Evolutionary conservation across 30 jellyfish, hydroid and myxozoan species (phyloP).

Genomic region (Haliclystus octoradiatus): DNA sequence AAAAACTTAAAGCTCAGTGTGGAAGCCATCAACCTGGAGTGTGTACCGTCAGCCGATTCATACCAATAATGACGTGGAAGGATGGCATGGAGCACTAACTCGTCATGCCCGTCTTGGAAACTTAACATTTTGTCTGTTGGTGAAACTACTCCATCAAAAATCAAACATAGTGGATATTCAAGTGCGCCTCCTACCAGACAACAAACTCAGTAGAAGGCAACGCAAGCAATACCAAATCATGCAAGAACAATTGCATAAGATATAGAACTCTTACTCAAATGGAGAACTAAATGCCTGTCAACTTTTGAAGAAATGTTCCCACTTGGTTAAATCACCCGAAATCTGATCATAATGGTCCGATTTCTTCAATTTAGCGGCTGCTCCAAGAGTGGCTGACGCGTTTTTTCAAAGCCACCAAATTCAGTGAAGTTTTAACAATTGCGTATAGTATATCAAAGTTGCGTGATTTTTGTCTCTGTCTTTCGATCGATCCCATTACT

Average conservation of each 20-base stretch:
- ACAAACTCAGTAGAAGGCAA: background rate
- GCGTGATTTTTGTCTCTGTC: too few relatives aligned
- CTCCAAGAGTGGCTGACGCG: too few relatives aligned
- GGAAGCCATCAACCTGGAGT: background rate
- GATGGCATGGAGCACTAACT: slow-evolving; percentile 2
- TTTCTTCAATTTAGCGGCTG: too few relatives aligned
- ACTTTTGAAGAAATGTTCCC: too few relatives aligned
- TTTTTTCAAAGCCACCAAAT: too few relatives aligned
- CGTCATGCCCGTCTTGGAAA: background rate
- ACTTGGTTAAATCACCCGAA: too few relatives aligned
- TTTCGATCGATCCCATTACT: background rate
- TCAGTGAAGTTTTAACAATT: background rate
- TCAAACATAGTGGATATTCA: background rate
- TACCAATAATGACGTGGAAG: slow-evolving; percentile 3
- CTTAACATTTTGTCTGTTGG: background rate
- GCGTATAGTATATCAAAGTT: background rate
- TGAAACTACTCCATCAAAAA: background rate
- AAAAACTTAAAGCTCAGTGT: too few relatives aligned
- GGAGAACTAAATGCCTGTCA: background rate
- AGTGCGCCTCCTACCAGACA: background rate
- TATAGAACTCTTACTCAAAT: background rate
- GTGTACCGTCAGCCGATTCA: slow-evolving; percentile 4
- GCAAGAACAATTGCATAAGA: too few relatives aligned
- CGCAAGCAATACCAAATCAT: background rate
- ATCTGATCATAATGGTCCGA: too few relatives aligned